Evolutionary conservation across 2,797 vertebrate species (phyloP).

Genomic region (Halcyon leucocephala): DNA sequence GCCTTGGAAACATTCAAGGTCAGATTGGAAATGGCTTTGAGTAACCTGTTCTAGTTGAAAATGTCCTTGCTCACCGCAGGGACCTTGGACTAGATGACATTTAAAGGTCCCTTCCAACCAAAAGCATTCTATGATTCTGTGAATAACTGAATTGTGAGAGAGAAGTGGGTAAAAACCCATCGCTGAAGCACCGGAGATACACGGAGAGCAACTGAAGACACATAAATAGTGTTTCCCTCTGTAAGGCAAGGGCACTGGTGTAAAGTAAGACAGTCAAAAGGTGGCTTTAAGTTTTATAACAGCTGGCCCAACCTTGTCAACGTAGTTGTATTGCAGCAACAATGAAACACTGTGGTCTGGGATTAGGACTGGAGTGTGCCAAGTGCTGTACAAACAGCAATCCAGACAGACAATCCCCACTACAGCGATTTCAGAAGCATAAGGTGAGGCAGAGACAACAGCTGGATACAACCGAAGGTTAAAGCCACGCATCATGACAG

Average conservation of each 20-base stretch:
- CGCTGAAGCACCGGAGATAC: not conserved
- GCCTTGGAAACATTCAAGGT: not conserved
- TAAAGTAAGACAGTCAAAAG: not conserved
- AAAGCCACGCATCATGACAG: not conserved
- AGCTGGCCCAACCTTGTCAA: not conserved
- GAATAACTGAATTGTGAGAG: not conserved
- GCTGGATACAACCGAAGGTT: conserved; percentile 2
- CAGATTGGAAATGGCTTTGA: too few species aligned
- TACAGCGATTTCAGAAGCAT: not conserved
- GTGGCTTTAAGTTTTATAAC: not conserved
- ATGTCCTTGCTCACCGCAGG: not conserved
- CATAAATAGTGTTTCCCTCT: not conserved
- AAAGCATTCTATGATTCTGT: not conserved
- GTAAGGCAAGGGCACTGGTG: not conserved
- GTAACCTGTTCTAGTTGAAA: not conserved
- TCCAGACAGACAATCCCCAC: not conserved
- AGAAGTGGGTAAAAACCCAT: not conserved
- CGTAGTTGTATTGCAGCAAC: not conserved
- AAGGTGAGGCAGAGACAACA: conserved; percentile 29
- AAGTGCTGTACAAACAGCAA: not conserved
- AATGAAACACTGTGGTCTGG: not conserved
- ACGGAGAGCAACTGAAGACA: not conserved
- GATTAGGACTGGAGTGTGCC: not conserved
- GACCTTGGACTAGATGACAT: not conserved
- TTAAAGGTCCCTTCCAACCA: not conserved